Evolutionary conservation across 2,888 invertebrate genomes (phyloP), one percentile per base, ranked within the genome.

Genomic region (Drosophila algonquin): DNA sequence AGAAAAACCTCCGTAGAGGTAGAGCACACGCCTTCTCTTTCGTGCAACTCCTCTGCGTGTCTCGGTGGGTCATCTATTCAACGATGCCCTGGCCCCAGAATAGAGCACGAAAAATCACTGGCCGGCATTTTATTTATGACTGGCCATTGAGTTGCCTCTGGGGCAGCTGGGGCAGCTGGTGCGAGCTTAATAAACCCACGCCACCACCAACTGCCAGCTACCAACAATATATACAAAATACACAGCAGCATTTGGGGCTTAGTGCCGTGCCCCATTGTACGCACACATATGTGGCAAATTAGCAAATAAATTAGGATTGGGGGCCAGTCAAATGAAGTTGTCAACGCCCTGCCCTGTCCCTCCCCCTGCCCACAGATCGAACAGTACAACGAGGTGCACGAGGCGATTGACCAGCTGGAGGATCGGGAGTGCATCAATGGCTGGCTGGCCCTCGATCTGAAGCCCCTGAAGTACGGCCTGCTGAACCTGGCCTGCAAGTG

Each of bases 401-500:
- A 92, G 46, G 79, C 78, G 27, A 89, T 92, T 46, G 91, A 91
- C 51, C 89, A 89, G 69, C 76, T 76, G 27, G 85, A 87, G 40
- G 94, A 94, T 51, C 94, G 94, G 64, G 94, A 94, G 69, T 93
- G 96, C 45, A 94, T 92, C 57, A 95, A 95, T 68, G 94, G 94
- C 21, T 98, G 98, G 98, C 93, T 98, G 70, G 93, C 94, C 61
- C 91, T 98, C 16, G 96, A 98, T 84, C 92, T 96, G 46, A 94
- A 94, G 77, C 95, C 96, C 0, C 94, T 98, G 76, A 96, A 98
- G 84, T 96, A 97, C 87, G 94, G 95, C 0, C 94, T 98, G 46
- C 94, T 98, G 79, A 97, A 97, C 90, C 95, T 95, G 44, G 95
- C 97, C 81, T 96, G 97, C 92, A 96, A 97, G 89, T 98, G 98